A percentile compares a stretch with the other conserved stretches of the same genome.
These are phyloP conservation scores for Drosophila tropicalis DNA, from an alignment of 1,140 invertebrate genomes.

Conservation along the genomic window DNA sequence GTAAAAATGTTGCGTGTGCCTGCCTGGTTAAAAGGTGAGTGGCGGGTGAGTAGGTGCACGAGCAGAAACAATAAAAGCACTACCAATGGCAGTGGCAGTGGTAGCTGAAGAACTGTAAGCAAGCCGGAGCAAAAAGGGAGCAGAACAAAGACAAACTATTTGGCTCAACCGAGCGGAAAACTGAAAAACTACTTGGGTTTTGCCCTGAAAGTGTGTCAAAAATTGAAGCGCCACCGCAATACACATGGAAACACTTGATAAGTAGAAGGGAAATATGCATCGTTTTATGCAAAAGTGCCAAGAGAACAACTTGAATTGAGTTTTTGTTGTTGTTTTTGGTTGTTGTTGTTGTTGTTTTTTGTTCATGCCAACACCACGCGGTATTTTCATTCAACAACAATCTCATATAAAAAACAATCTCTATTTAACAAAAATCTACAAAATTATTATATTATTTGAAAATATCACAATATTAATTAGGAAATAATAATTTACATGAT, in stretches of 20 bases:
- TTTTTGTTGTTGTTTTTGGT: not conserved
- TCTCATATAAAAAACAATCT: no score
- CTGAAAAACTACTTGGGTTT: constrained; percentile 50
- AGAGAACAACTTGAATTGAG: constrained; percentile 8
- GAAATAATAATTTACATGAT: no score
- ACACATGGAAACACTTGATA: constrained; percentile 36
- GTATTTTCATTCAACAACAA: not conserved
- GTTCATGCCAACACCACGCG: not conserved
- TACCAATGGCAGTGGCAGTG: not conserved
- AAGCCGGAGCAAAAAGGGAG: not conserved
- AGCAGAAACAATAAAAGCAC: not conserved
- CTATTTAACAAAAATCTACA: no score
- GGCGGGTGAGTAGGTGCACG: not conserved
- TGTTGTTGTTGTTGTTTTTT: no score
- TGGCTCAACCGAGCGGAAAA: constrained; percentile 69
- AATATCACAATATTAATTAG: no score
- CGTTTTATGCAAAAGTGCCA: constrained; percentile 2
- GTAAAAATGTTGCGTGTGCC: constrained; percentile 19
- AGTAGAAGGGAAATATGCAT: constrained; percentile 10
- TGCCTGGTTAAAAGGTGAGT: constrained; percentile 6
- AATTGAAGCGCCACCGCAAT: constrained; percentile 57
- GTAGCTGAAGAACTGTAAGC: not conserved
- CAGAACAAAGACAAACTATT: constrained; percentile 50
- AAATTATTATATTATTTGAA: no score
- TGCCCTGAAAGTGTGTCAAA: constrained; percentile 73